Evolutionary conservation across 2,113 vertebrate genomes (phyloP).

Genomic region (Butastur rufipennis): DNA sequence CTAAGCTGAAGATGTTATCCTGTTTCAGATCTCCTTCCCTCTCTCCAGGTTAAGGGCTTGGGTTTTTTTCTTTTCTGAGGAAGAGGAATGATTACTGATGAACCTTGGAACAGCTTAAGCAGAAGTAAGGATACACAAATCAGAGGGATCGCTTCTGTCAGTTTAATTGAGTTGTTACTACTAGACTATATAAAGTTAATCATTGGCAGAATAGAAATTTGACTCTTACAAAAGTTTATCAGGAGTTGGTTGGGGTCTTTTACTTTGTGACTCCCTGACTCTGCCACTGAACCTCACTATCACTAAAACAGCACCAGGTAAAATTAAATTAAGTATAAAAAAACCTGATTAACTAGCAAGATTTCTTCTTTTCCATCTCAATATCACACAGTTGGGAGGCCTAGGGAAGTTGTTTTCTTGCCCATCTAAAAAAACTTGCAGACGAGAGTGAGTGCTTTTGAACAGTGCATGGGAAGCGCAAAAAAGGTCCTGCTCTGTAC

Average conservation of each 20-base stretch:
- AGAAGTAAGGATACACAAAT: background rate
- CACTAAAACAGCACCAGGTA: background rate
- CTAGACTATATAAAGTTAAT: background rate
- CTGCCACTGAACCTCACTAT: background rate
- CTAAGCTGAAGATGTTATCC: background rate
- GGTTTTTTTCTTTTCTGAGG: background rate
- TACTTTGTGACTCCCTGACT: background rate
- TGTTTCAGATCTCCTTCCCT: background rate
- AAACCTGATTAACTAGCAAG: background rate
- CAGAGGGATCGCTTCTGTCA: background rate
- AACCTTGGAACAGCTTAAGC: background rate
- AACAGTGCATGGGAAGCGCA: background rate
- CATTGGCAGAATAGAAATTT: background rate
- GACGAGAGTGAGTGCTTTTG: fast-evolving
- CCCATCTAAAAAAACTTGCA: background rate
- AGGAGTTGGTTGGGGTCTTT: background rate
- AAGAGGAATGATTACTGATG: background rate
- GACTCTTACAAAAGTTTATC: background rate
- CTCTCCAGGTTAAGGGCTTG: background rate
- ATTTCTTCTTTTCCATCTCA: background rate
- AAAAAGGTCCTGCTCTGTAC: background rate
- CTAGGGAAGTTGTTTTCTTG: background rate
- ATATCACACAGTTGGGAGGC: background rate
- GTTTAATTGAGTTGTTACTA: background rate
- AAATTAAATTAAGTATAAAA: background rate